These are phyloP conservation scores for Excalfactoria chinensis DNA, from an alignment of 2,113 vertebrate genomes.

Conservation along the genomic window DNA sequence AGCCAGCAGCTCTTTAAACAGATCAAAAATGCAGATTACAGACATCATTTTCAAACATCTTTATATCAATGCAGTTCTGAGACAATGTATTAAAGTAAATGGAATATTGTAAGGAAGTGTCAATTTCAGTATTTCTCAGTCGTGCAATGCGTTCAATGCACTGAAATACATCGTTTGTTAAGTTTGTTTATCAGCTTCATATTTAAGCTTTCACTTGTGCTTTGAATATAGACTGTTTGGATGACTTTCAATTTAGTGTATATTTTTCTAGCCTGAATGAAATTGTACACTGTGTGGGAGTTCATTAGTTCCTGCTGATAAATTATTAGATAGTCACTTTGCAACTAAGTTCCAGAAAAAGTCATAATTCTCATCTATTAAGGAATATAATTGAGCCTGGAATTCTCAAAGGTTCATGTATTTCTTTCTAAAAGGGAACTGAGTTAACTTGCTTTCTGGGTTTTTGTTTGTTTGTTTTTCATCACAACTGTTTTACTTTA, in stretches of 20 bases:
- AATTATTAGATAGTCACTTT: neutral
- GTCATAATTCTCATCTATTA: neutral
- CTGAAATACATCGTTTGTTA: conserved; percentile 67
- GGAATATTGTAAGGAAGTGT: conserved; percentile 30
- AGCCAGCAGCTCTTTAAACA: conserved; percentile 79
- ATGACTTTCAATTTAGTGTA: neutral
- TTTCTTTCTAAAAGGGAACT: neutral
- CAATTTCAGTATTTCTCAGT: conserved; percentile 48
- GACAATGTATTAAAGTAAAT: conserved; percentile 70
- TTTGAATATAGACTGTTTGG: neutral
- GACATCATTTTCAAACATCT: conserved; percentile 69
- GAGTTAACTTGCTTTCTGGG: rapidly evolving
- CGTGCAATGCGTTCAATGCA: no score
- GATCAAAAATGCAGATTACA: conserved; percentile 81
- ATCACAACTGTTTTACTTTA: neutral
- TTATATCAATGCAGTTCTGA: conserved; percentile 71
- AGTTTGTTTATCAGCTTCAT: neutral
- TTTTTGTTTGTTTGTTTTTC: neutral
- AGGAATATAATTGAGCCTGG: neutral
- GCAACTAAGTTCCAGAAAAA: neutral
- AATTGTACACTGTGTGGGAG: neutral
- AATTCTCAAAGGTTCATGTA: neutral
- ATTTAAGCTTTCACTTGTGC: neutral
- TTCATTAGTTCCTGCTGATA: conserved; percentile 12
- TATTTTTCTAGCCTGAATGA: neutral